Evolutionary conservation across 1,140 invertebrate genomes (phyloP).

Genomic region (Probaryconus sp.): DNA sequence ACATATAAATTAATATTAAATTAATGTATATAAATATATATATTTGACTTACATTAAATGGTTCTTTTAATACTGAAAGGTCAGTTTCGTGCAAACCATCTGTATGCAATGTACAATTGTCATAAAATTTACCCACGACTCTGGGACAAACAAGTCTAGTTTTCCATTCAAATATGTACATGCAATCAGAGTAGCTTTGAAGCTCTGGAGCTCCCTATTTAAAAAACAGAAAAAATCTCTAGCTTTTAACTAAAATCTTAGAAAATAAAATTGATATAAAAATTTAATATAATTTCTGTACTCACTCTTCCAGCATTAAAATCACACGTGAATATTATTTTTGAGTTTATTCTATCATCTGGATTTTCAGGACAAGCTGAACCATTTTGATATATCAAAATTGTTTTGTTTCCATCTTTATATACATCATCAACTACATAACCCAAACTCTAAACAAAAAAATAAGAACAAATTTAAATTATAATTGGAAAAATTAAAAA

Average conservation of each 20-base stretch:
- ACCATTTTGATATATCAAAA: slow-evolving; percentile 74
- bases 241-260: slow-evolving; percentile 6
- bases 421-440: slow-evolving; percentile 68
- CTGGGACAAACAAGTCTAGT: slow-evolving; percentile 76
- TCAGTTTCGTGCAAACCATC: slow-evolving; percentile 58
- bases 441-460: slow-evolving; percentile 75
- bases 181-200: slow-evolving; percentile 73
- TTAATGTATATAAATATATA: slow-evolving; percentile 3
- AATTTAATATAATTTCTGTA: slow-evolving; percentile 25
- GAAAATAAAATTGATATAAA: slow-evolving; percentile 14
- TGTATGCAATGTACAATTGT: slow-evolving; percentile 64
- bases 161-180: slow-evolving; percentile 77
- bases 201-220: slow-evolving; percentile 74
- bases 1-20: too few relatives aligned
- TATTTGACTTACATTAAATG: slow-evolving; percentile 60
- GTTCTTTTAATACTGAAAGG: slow-evolving; percentile 51
- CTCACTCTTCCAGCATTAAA: slow-evolving; percentile 73
- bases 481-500: not conserved
- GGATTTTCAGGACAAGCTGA: slow-evolving; percentile 74
- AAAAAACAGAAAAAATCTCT: slow-evolving; percentile 19
- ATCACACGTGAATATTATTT: slow-evolving; percentile 76
- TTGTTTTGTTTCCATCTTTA: slow-evolving; percentile 60
- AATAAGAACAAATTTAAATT: slow-evolving; percentile 9
- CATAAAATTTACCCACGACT: slow-evolving; percentile 49
- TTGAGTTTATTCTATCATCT: slow-evolving; percentile 69